These are phyloP conservation scores for Criorhina ranunculi DNA, from an alignment of 2,888 invertebrate species.

Conservation along the genomic window DNA sequence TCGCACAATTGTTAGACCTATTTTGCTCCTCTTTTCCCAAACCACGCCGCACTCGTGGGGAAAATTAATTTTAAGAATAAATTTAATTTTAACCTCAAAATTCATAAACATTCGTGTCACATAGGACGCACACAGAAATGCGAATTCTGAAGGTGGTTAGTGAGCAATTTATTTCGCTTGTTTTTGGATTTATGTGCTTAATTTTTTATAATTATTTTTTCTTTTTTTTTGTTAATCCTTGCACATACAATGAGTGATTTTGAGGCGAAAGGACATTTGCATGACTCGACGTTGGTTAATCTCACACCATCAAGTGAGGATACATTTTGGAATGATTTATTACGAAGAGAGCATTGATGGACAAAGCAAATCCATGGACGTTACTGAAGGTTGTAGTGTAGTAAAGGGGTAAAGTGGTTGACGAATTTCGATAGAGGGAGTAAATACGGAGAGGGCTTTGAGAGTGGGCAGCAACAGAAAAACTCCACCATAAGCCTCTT, in stretches of 20 bases:
- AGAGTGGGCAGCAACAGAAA: neutral
- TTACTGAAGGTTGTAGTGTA: neutral
- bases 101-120: slow-evolving; percentile 51
- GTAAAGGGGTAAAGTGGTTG: slow-evolving; percentile 44
- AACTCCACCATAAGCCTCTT: neutral
- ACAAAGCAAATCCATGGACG: slow-evolving; percentile 8
- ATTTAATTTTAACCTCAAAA: slow-evolving; percentile 62
- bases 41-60: neutral
- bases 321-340: slow-evolving; percentile 53
- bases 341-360: slow-evolving; percentile 20
- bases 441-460: slow-evolving; percentile 15
- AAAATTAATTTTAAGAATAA: slow-evolving; percentile 48
- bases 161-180: slow-evolving; percentile 30
- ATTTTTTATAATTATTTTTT: too few species aligned
- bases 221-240: neutral
- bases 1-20: slow-evolving; percentile 28
- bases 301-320: neutral
- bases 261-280: slow-evolving; percentile 2
- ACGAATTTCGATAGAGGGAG: slow-evolving; percentile 39
- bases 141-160: slow-evolving; percentile 29
- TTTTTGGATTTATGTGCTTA: neutral
- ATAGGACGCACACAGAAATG: slow-evolving; percentile 29
- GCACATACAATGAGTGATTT: neutral
- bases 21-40: neutral
- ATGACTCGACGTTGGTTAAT: slow-evolving; percentile 5